phyloP scores from a whole-genome alignment of 1,140 invertebrate species.

The Sarcophaga peregrina region DNA sequence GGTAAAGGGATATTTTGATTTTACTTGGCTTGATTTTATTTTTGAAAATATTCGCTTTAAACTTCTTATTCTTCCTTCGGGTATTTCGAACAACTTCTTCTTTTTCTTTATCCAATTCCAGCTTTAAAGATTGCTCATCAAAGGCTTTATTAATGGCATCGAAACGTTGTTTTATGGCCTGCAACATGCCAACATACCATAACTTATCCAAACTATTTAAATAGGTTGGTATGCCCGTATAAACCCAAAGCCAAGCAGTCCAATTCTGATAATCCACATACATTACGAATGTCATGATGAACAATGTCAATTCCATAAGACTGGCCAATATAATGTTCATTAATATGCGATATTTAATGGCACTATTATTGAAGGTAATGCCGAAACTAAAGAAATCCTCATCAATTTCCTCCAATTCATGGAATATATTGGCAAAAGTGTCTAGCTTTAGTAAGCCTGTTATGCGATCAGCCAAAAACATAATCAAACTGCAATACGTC shows the following conservation, averaged over 20 bases:
- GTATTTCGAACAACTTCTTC: neutral
- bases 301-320: neutral
- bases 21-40: neutral
- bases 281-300: neutral
- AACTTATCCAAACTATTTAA: constrained; percentile 39
- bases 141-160: constrained; percentile 27
- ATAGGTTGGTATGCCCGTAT: neutral
- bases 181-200: constrained; percentile 36
- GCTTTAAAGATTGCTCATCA: neutral
- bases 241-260: constrained; percentile 33
- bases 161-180: constrained; percentile 31
- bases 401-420: constrained; percentile 24
- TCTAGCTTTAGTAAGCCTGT: constrained; percentile 17
- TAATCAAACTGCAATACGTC: constrained; percentile 20
- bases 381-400: neutral
- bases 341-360: constrained; percentile 30
- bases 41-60: neutral
- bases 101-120: neutral
- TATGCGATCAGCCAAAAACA: constrained; percentile 35
- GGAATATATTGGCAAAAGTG: neutral
- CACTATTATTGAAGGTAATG: constrained; percentile 29
- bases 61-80: neutral
- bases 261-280: neutral
- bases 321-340: neutral
- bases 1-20: neutral